Evolutionary conservation across 2,888 invertebrate genomes (phyloP), one percentile per base, ranked within the genome.

Genomic region (Pristionchus mayeri): DNA sequence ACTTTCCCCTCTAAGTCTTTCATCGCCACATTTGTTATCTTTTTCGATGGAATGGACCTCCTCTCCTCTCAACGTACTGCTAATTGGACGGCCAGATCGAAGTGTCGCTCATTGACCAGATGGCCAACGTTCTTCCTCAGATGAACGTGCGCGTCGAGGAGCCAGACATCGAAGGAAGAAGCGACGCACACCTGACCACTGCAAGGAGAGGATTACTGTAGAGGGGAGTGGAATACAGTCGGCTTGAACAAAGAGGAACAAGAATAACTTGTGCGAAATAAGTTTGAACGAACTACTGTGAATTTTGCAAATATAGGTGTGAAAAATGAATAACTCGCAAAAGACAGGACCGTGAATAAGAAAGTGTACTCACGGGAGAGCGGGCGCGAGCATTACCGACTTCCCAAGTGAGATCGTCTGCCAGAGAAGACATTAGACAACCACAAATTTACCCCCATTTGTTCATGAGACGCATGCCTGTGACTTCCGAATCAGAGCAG

Each of bases 41-140:
- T n/a, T n/a, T n/a, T n/a, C n/a, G n/a, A n/a, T n/a, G n/a, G n/a
- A n/a, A n/a, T n/a, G n/a, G n/a, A n/a, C n/a, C n/a, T n/a, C n/a
- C n/a, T n/a, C n/a, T n/a, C n/a, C 16, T 30, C 16, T 60, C 44
- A 80, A n/a, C 86, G 63, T 67, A 92, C 92, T 24, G 92, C 91
- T 57, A 93, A 83, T 63, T 91, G 89, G 34, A 91, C 87, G 2
- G 98, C 98, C 85, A 98, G 94, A 93, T 98, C 96, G 94, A 97
- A 99, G 93, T 97, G 96, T 93, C 97, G 97, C 89, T 96, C 96
- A 88, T 96, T 95, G 18, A 98, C 94, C 79, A 99, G 94, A 89
- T 95, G 95, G 91, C 96, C 95, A 50, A 97, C 95, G 94, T 99
- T 98, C 85, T 95, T 95, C 2, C 95, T 95, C 87, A 97, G 95